Conservation (phyloP, 2,888 invertebrate genomes). For the Thecophora atra region DNA sequence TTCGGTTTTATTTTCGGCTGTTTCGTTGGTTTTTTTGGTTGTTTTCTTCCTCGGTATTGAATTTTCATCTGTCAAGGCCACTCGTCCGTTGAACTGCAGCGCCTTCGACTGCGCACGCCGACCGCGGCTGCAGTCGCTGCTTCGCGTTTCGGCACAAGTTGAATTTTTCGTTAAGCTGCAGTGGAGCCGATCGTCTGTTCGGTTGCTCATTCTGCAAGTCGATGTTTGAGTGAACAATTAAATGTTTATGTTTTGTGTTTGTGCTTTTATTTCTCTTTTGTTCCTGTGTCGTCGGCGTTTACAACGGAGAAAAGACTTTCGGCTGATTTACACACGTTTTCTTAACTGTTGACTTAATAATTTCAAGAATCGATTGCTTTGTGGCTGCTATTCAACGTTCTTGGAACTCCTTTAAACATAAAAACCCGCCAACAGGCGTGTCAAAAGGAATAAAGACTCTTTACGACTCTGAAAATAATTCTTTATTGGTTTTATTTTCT, state of each 20-base stretch:
- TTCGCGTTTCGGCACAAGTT: conserved; percentile 33
- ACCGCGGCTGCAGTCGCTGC: conserved; percentile 1
- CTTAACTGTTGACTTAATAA: conserved; percentile 17
- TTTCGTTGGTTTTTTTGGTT: background rate
- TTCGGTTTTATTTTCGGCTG: background rate
- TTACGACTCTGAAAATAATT: too few relatives aligned
- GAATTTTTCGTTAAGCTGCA: conserved; percentile 28
- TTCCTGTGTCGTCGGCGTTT: background rate
- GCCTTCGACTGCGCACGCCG: conserved; percentile 1
- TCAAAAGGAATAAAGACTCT: too few relatives aligned
- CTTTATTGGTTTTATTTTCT: too few relatives aligned
- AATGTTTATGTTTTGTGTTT: conserved; percentile 8
- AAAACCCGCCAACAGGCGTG: too few relatives aligned
- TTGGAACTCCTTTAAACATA: conserved; percentile 3
- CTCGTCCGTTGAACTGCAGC: conserved; percentile 47
- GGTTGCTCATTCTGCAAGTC: background rate
- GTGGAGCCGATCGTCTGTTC: conserved; percentile 20
- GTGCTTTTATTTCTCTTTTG: conserved; percentile 1
- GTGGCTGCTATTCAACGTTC: background rate
- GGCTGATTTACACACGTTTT: background rate
- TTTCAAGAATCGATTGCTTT: background rate
- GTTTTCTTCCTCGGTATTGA: conserved; percentile 46
- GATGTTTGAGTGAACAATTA: conserved; percentile 22
- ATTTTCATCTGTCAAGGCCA: conserved; percentile 53
- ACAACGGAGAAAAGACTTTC: too few relatives aligned